These are phyloP conservation scores for Lepus oiostolus DNA, from an alignment of 2,797 vertebrate genomes.

Conservation along the genomic window DNA sequence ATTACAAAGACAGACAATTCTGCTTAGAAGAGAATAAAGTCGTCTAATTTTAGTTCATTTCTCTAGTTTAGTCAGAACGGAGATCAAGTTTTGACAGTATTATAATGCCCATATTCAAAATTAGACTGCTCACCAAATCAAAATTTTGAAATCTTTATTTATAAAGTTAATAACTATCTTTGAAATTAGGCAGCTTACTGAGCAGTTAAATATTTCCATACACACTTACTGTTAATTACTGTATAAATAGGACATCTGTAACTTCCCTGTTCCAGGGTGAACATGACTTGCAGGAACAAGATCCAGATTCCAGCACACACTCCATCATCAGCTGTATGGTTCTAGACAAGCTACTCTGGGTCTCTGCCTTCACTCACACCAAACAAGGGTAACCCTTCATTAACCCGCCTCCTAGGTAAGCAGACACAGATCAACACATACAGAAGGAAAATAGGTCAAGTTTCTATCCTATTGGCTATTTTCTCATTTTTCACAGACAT, in stretches of 20 bases:
- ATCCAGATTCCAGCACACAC: neutral
- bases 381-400: neutral
- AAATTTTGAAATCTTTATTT: slow-evolving; percentile 61
- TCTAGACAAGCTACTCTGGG: neutral
- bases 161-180: neutral
- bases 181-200: neutral
- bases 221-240: neutral
- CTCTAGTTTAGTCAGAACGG: slow-evolving; percentile 78
- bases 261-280: slow-evolving; percentile 39
- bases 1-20: slow-evolving; percentile 21
- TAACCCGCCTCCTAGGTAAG: slow-evolving; percentile 23
- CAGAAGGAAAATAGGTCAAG: slow-evolving; percentile 43
- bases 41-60: slow-evolving; percentile 77
- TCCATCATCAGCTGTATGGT: neutral
- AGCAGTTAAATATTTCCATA: neutral
- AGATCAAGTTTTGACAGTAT: neutral
- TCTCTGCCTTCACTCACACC: neutral
- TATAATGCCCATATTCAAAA: slow-evolving; percentile 11
- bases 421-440: slow-evolving; percentile 46
- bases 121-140: neutral
- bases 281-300: neutral
- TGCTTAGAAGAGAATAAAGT: slow-evolving; percentile 36
- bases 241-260: slow-evolving; percentile 12
- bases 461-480: slow-evolving; percentile 40
- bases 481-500: slow-evolving; percentile 56